Evolutionary conservation across 2,113 vertebrate species (phyloP).

Genomic region (Nanorana parkeri): DNA sequence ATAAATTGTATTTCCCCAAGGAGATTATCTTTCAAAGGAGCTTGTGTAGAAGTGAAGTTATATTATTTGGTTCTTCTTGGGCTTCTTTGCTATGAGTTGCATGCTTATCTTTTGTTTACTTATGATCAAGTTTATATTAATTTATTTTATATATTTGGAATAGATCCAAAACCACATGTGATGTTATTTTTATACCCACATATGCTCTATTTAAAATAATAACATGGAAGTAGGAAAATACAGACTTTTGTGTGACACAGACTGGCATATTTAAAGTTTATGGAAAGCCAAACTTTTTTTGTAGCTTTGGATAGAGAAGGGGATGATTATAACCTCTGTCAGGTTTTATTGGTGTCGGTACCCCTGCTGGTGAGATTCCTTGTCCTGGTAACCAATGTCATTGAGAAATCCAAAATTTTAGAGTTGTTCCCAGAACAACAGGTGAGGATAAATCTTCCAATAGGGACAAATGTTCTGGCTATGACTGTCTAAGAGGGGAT

Average conservation of each 20-base stretch:
- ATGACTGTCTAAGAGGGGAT: too few relatives aligned
- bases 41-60: conserved; percentile 80
- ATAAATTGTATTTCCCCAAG: conserved; percentile 86
- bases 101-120: conserved; percentile 60
- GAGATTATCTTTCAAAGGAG: conserved; percentile 86
- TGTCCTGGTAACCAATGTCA: too few relatives aligned
- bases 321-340: too few relatives aligned
- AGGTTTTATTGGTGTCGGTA: too few relatives aligned
- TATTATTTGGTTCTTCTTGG: conserved; percentile 74
- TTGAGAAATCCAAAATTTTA: too few relatives aligned
- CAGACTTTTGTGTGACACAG: not conserved
- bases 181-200: not conserved
- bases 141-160: conserved; percentile 61
- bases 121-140: conserved; percentile 70
- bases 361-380: too few relatives aligned
- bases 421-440: too few relatives aligned
- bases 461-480: too few relatives aligned
- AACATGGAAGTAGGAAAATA: not conserved
- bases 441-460: too few relatives aligned
- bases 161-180: conserved; percentile 18
- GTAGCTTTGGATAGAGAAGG: too few relatives aligned
- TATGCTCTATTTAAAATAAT: not conserved
- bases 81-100: conserved; percentile 73
- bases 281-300: not conserved
- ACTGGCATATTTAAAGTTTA: not conserved